Base-by-base conservation (phyloP, 2,888 invertebrate species). In the Helleia helle region DNA sequence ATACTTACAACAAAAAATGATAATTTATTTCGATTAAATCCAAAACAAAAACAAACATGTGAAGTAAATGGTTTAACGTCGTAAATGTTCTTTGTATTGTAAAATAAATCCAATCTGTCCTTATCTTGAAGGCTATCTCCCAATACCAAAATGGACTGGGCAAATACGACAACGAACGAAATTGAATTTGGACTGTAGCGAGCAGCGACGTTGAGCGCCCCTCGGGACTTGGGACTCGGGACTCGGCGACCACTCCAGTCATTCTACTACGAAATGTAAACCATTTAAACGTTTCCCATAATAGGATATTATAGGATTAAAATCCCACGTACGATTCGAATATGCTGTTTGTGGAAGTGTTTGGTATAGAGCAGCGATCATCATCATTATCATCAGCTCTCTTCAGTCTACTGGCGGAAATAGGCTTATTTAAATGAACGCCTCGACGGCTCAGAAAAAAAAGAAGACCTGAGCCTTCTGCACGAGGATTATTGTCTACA, bases 161-260 rank as follows among this genome's bases (percentile, higher is more conserved):
- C 64, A 65, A 72, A 71, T 69, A 65, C 67, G 65, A 65, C 57
- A 66, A 62, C 61, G 60, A 62, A 66, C 57, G 58, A 70, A 75
- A 75, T 75, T 75, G 69, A 75, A 74, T 75, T 75, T 67, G 65
- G 65, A 59, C 62, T 59, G 59, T 56, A 52, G 59, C 43, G 47
- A 55, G 55, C 58, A 58, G 57, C 57, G 59, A 51, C 49, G 58
- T 46, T 44, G 43, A 47, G 42, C 29, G 45, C 65, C 69, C 58
- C 66, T 34, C 43, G 64, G 59, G 74, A 43, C 17, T 17, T 54
- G n/a, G n/a, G n/a, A n/a, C n/a, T n/a, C n/a, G n/a, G n/a, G n/a
- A n/a, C n/a, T n/a, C n/a, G n/a, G n/a, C n/a, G 54, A 52, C 50
- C 51, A 43, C 52, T 50, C 43, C 46, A 45, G 50, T 47, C 43